A percentile compares a stretch with the other conserved stretches of the same genome.
Evolutionary conservation across 1,140 invertebrate species (phyloP).

Genomic region (Micrasema longulum): DNA sequence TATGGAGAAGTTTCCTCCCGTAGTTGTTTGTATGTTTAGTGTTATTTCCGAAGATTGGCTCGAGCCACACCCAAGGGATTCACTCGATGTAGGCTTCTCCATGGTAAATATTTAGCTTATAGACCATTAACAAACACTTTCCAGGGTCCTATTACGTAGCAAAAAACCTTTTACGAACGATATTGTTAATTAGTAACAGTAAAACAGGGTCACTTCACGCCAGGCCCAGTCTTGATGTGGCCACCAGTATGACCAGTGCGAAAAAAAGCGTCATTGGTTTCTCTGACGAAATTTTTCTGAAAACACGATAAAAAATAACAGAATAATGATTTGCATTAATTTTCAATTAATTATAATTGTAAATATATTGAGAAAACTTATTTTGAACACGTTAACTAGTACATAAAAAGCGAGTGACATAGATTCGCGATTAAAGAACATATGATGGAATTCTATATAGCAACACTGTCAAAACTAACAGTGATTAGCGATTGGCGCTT

Average conservation of each 20-base stretch:
- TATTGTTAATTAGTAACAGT: conserved; percentile 46
- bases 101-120: conserved; percentile 54
- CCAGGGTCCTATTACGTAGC: conserved; percentile 36
- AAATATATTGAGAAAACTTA: too few relatives aligned
- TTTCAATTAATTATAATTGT: too few relatives aligned
- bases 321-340: too few relatives aligned
- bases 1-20: conserved; percentile 89
- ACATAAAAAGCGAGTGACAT: too few relatives aligned
- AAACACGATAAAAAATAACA: too few relatives aligned
- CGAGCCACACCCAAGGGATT: conserved; percentile 75
- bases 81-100: conserved; percentile 66
- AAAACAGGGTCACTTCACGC: conserved; percentile 47
- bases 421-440: too few relatives aligned
- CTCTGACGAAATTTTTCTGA: neutral
- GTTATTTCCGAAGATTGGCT: conserved; percentile 76
- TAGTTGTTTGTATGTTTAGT: conserved; percentile 88
- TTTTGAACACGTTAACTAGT: too few relatives aligned
- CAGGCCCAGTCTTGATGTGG: conserved; percentile 67
- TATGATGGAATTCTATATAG: too few relatives aligned
- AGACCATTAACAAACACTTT: conserved; percentile 40
- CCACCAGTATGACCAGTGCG: conserved; percentile 56
- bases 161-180: conserved; percentile 41
- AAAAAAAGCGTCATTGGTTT: conserved; percentile 54
- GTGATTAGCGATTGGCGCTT: too few relatives aligned
- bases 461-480: too few relatives aligned